phyloP scores from a whole-genome alignment of 2,113 vertebrate genomes.

The Laticauda colubrina region DNA sequence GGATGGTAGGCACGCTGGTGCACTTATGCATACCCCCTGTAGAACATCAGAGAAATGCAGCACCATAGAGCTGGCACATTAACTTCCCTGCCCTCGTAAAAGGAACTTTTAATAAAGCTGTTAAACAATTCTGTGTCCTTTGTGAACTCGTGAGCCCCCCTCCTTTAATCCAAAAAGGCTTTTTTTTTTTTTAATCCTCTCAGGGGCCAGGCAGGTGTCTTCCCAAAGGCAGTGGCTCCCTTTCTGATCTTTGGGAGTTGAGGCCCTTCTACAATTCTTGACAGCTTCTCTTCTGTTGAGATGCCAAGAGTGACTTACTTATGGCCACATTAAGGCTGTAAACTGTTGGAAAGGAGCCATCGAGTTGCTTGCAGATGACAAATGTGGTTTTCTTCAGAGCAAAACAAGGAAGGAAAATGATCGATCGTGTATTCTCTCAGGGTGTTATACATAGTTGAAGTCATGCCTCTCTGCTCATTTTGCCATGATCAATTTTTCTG shows the following conservation, averaged over 20 bases:
- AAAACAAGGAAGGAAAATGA: slow-evolving; percentile 46
- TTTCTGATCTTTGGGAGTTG: background rate
- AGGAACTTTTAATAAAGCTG: background rate
- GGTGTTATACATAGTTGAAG: slow-evolving; percentile 26
- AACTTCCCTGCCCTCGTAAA: background rate
- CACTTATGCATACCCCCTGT: background rate
- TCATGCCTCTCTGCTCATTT: background rate
- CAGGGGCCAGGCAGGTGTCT: background rate
- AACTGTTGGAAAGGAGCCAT: slow-evolving; percentile 49
- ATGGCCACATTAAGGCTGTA: slow-evolving; percentile 12
- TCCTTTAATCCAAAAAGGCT: background rate
- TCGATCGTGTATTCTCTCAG: background rate
- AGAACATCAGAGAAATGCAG: background rate
- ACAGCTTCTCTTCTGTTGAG: slow-evolving; percentile 8
- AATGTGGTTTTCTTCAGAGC: slow-evolving; percentile 42
- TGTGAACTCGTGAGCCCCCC: background rate
- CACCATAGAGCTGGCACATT: background rate
- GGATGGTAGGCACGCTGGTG: no score
- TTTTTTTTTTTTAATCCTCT: background rate
- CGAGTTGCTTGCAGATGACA: slow-evolving; percentile 47
- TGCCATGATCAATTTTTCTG: background rate
- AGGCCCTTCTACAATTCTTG: slow-evolving; percentile 32
- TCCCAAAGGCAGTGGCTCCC: slow-evolving; percentile 19
- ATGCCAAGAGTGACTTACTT: slow-evolving; percentile 30
- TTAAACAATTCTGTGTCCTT: background rate